Conservation (phyloP, 2,113 vertebrate species). For the Megalops atlanticus region DNA sequence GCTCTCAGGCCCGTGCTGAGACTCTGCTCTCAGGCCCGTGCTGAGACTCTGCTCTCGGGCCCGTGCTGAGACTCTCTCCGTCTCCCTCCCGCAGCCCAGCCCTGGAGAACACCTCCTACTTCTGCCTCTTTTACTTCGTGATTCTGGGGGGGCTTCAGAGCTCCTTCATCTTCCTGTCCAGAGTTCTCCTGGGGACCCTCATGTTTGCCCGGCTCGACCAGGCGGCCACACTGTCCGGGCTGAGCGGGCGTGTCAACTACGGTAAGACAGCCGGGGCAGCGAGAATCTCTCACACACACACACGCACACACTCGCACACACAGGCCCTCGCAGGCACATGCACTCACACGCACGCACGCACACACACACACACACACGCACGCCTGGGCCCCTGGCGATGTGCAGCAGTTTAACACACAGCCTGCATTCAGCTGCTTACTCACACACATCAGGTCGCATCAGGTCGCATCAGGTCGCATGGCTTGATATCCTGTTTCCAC, state of each 20-base stretch:
- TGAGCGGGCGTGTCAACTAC: not conserved
- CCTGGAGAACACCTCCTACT: slow-evolving; percentile 4
- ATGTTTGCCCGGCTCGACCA: not conserved
- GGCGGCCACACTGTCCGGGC: not conserved
- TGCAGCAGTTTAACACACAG: too few species aligned
- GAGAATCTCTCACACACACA: not conserved
- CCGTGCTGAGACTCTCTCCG: not conserved
- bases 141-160: not conserved
- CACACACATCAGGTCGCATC: too few species aligned
- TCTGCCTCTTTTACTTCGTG: slow-evolving; percentile 3
- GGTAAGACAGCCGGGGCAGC: not conserved
- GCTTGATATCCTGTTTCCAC: too few species aligned
- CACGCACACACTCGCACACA: too few species aligned
- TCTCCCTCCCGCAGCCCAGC: not conserved
- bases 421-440: too few species aligned
- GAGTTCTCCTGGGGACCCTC: not conserved
- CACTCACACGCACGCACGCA: too few species aligned
- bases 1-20: too few species aligned
- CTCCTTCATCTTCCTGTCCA: not conserved
- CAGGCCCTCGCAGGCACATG: too few species aligned
- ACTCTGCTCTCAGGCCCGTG: too few species aligned
- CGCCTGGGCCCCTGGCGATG: too few species aligned
- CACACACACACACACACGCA: too few species aligned
- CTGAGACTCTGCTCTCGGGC: not conserved
- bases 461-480: too few species aligned